Conservation (phyloP, 2,113 vertebrate genomes). For the Nematolebias whitei region DNA sequence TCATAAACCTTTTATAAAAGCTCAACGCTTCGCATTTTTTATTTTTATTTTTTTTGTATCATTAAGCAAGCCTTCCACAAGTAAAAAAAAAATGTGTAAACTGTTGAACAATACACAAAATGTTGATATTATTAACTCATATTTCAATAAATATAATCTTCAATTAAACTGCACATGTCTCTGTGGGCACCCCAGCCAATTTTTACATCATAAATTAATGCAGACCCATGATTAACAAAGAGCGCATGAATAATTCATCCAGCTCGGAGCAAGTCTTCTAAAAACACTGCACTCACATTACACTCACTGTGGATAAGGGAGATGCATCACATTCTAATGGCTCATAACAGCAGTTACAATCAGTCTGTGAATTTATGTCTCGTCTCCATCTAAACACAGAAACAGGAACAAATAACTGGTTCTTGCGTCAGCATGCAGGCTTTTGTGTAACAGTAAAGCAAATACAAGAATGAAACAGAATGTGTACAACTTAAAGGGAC, state of each 20-base stretch:
- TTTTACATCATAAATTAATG: conserved; percentile 47
- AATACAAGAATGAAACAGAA: neutral
- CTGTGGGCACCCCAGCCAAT: conserved; percentile 22
- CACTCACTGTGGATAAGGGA: conserved; percentile 21
- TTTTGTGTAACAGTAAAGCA: conserved; percentile 19
- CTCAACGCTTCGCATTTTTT: too few species aligned
- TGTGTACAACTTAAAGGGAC: too few species aligned
- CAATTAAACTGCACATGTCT: conserved; percentile 36
- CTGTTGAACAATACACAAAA: conserved; percentile 14
- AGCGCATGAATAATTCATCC: conserved; percentile 44
- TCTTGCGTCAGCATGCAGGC: conserved; percentile 10
- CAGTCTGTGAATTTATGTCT: neutral
- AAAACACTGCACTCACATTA: conserved; percentile 37
- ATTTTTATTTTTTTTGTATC: too few species aligned
- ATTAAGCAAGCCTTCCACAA: neutral
- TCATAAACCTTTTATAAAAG: too few species aligned
- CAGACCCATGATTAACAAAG: conserved; percentile 31
- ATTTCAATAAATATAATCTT: conserved; percentile 52
- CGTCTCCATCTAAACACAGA: conserved; percentile 1
- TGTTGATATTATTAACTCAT: conserved; percentile 16
- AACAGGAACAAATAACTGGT: conserved; percentile 11
- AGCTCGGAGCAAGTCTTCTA: conserved; percentile 12
- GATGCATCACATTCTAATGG: conserved; percentile 34
- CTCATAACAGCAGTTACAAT: conserved; percentile 42
- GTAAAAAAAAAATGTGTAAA: conserved; percentile 1